phyloP scores from a whole-genome alignment of 2,888 invertebrate species.

The Sepiola atlantica region DNA sequence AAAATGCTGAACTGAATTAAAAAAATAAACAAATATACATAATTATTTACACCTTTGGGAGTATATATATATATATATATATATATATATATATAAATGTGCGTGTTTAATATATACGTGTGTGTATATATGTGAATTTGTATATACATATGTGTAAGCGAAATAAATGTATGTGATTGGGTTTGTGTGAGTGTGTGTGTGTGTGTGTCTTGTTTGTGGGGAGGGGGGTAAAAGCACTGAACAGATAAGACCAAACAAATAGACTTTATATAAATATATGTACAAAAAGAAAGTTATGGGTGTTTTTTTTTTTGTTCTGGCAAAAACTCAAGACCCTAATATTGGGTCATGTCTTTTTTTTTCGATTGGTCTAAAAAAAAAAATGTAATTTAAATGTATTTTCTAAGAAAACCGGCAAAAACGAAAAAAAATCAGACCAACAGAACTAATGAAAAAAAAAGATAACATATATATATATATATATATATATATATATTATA shows the following conservation, averaged over 20 bases:
- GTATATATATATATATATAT: neutral
- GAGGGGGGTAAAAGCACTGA: neutral
- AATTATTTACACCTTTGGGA: neutral
- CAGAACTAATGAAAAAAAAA: neutral
- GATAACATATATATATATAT: neutral
- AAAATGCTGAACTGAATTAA: neutral
- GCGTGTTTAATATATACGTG: neutral
- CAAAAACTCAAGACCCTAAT: neutral
- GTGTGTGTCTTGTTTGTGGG: neutral
- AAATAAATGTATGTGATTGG: neutral
- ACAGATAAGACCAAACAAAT: neutral
- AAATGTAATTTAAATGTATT: slow-evolving; percentile 2
- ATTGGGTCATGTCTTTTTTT: neutral
- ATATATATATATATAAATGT: neutral
- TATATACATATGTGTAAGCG: neutral
- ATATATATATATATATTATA: neutral
- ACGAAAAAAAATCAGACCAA: neutral
- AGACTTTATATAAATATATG: neutral
- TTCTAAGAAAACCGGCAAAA: neutral
- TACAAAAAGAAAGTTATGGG: neutral
- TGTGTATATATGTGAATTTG: neutral
- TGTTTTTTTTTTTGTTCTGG: neutral
- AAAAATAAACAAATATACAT: neutral
- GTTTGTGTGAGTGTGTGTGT: neutral
- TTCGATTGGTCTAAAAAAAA: neutral